Conservation (phyloP, 2,113 vertebrate genomes). For the Nematolebias whitei region DNA sequence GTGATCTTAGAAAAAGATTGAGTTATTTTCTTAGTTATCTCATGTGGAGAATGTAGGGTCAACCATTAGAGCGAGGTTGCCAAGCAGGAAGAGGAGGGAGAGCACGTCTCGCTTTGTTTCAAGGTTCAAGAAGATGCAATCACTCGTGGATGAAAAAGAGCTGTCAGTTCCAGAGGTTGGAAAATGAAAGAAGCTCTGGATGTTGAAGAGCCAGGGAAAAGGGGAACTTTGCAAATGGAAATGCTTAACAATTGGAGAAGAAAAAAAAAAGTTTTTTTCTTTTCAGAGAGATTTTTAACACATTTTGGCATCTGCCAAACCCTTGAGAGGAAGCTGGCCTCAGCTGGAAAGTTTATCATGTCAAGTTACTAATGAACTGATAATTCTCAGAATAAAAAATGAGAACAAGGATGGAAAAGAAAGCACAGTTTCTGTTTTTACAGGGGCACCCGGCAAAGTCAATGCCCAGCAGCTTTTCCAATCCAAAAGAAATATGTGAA, state of each 20-base stretch:
- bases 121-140: slow-evolving; percentile 43
- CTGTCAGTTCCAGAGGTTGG: slow-evolving; percentile 35
- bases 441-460: background rate
- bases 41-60: slow-evolving; percentile 29
- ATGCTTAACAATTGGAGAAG: slow-evolving; percentile 6
- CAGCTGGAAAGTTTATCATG: slow-evolving; percentile 9
- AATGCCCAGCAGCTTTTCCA: background rate
- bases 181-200: slow-evolving; percentile 24
- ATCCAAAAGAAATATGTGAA: too few species aligned
- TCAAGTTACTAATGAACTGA: slow-evolving; percentile 49
- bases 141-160: slow-evolving; percentile 35
- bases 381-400: slow-evolving; percentile 11
- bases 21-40: slow-evolving; percentile 55
- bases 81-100: slow-evolving; percentile 33
- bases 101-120: slow-evolving; percentile 27
- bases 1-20: slow-evolving; percentile 20
- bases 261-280: background rate
- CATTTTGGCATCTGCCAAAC: slow-evolving; percentile 5
- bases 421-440: background rate
- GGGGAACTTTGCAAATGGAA: background rate
- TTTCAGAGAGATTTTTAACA: slow-evolving; percentile 1
- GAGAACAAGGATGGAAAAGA: slow-evolving; percentile 28
- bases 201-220: background rate
- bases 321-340: slow-evolving; percentile 9
- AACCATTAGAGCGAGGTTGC: slow-evolving; percentile 24